phyloP scores from a whole-genome alignment of 2,797 vertebrate species.

The Morus bassanus region DNA sequence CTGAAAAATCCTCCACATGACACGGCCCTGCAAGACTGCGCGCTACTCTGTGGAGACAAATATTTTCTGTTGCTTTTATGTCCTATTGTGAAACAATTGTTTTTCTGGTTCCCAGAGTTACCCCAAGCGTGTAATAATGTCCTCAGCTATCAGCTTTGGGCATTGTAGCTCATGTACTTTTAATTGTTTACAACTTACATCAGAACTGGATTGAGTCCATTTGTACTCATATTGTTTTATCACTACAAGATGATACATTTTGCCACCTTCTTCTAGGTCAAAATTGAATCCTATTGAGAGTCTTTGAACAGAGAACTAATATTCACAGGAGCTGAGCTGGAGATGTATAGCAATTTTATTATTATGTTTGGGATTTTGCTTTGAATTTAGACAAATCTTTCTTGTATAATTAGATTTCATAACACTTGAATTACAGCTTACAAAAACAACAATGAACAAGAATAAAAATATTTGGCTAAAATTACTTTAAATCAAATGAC shows the following conservation, averaged over 20 bases:
- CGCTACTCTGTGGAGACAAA: conserved; percentile 59
- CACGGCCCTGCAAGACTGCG: conserved; percentile 44
- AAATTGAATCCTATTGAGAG: conserved; percentile 73
- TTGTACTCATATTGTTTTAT: conserved; percentile 69
- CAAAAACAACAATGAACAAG: conserved; percentile 66
- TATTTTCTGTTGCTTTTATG: conserved; percentile 69
- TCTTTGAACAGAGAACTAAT: conserved; percentile 71
- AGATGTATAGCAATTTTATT: conserved; percentile 70
- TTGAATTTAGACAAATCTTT: conserved; percentile 74
- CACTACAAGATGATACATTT: conserved; percentile 69
- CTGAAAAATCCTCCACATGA: conserved; percentile 56
- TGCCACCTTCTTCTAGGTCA: conserved; percentile 73
- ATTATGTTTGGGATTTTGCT: conserved; percentile 72
- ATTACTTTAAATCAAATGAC: conserved; percentile 52
- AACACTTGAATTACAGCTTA: conserved; percentile 67
- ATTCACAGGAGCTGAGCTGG: conserved; percentile 72
- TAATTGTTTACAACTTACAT: conserved; percentile 74
- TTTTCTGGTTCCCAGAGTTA: conserved; percentile 67
- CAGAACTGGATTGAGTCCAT: conserved; percentile 69
- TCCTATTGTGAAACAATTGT: conserved; percentile 72
- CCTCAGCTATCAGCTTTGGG: conserved; percentile 67
- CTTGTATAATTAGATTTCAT: conserved; percentile 72
- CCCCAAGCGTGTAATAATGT: conserved; percentile 69
- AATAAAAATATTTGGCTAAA: conserved; percentile 65
- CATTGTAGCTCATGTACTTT: conserved; percentile 71